Conservation (phyloP, 2,888 invertebrate species). For the Caenorhabditis plicata region DNA sequence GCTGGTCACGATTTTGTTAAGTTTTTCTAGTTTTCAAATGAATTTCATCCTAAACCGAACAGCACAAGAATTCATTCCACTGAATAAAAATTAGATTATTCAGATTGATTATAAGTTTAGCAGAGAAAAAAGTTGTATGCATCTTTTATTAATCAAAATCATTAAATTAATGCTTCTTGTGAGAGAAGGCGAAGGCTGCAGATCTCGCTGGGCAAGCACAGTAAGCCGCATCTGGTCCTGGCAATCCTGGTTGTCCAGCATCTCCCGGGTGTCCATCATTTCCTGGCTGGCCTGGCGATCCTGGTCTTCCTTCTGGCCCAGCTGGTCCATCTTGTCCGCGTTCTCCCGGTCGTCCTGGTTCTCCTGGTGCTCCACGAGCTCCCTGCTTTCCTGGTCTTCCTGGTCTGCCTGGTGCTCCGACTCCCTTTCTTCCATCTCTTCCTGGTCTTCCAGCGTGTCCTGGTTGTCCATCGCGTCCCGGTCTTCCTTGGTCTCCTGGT, state of each 20-base stretch:
- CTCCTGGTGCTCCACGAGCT: slow-evolving; percentile 13
- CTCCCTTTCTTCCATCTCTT: slow-evolving; percentile 29
- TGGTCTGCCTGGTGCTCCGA: slow-evolving; percentile 22
- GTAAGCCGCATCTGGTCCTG: slow-evolving; percentile 29
- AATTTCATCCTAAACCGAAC: no score
- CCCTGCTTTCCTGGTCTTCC: slow-evolving; percentile 18
- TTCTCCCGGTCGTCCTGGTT: slow-evolving; percentile 31
- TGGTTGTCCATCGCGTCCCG: slow-evolving; percentile 31
- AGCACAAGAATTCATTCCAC: no score
- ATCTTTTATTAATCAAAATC: no score
- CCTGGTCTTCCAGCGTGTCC: slow-evolving; percentile 39
- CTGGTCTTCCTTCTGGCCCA: slow-evolving; percentile 34
- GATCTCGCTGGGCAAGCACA: slow-evolving; percentile 28
- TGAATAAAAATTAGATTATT: no score
- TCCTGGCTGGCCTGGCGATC: slow-evolving; percentile 35
- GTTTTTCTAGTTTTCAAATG: no score
- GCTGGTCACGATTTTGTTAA: no score
- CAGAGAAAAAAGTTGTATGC: no score
- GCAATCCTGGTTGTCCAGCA: slow-evolving; percentile 29
- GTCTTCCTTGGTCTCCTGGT: slow-evolving; percentile 31
- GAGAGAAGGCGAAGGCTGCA: no score
- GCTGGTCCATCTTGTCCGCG: slow-evolving; percentile 38
- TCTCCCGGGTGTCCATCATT: slow-evolving; percentile 34
- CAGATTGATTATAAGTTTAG: no score
- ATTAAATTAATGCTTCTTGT: no score